Base-by-base conservation (phyloP, 2,888 invertebrate species). In the Cancer borealis region DNA sequence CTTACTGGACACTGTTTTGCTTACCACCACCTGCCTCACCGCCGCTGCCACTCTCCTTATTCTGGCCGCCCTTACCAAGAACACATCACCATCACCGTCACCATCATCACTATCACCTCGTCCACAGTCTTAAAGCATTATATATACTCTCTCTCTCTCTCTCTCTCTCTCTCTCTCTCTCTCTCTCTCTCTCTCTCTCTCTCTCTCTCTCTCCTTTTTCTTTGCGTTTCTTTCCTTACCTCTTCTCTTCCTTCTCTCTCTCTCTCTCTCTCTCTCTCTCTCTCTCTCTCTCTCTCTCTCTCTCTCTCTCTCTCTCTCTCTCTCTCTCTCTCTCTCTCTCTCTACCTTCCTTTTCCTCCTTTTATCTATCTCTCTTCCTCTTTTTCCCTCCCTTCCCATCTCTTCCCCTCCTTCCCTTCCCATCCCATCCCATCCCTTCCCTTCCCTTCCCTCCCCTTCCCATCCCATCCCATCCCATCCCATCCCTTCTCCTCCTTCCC, bases 11-110 rank as follows among this genome's bases (percentile, higher is more conserved):
- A 94, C 94, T 8, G 95, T 95, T 21, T 93, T 95, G 26, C 79
- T 95, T 39, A 92, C 95, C 54, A 95, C 95, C 39, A 94, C 95
- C 17, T 93, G 92, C n/a, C 92, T 95, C 79, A 95, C 95, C 30
- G 94, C 93, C 30, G 95, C 94, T 1, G 95, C 95, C 17, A 94
- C 93, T n/a, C 93, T 95, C 5, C 93, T 95, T 30, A 91, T 95
- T 30, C 87, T 95, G 26, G 93, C 93, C 39, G 66, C 95, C 14
- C 92, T 95, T 8, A 39, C 91, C 73, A 66, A 73, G 45, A 66
- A 73, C 10, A 91, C 91, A 3, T 73, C 91, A 5, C 73, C 73
- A 84, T 39, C 84, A 39, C 84, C 30, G 10, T 10, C 39, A 30
- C 79, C 30, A 14, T 39, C 84, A 30, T 39, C 84, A 26, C 26